Evolutionary conservation across 2,888 invertebrate species (phyloP), one percentile per base, ranked within the genome.

Genomic region (Parnassius smintheus): DNA sequence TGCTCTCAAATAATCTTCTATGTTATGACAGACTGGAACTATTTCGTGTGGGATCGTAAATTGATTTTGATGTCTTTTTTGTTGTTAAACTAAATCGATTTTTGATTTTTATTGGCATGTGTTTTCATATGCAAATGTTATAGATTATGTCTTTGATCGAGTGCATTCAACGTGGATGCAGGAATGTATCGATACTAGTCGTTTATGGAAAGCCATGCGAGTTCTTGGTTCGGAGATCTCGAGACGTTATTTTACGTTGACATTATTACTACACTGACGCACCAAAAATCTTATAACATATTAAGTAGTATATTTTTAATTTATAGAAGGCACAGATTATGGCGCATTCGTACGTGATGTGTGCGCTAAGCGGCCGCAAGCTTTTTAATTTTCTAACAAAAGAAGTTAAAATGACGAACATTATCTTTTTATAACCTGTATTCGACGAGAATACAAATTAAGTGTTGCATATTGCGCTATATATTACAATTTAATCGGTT

Each of bases 401-500:
- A 89, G 85, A 87, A 81, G 81, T 85, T 83, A 82, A 89, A 86
- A 84, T 86, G 82, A 84, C 78, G 72, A 77, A 82, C 82, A 80
- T 85, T 84, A 84, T 85, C 75, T 86, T 88, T 89, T 89, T 89
- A 87, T 86, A 84, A 81, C 82, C 72, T 69, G 75, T 75, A 80
- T 82, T 72, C 82, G 77, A 74, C 75, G 73, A 80, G 91, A 88
- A 91, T 91, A 91, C 86, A 84, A 87, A 91, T 87, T 82, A 68
- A 76, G 72, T 73, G 76, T 73, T 25, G 81, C 81, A 81, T 89
- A 91, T 89, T 90, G 79, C 79, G 83, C 88, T 87, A 88, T 89
- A 90, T 88, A 85, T 90, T 90, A 87, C 79, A 81, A 81, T 80
- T 81, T 83, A 86, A 90, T 91, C 76, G 85, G 83, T 86, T 90